phyloP scores from a whole-genome alignment of 2,888 invertebrate species.

The Tetragonisca angustula region DNA sequence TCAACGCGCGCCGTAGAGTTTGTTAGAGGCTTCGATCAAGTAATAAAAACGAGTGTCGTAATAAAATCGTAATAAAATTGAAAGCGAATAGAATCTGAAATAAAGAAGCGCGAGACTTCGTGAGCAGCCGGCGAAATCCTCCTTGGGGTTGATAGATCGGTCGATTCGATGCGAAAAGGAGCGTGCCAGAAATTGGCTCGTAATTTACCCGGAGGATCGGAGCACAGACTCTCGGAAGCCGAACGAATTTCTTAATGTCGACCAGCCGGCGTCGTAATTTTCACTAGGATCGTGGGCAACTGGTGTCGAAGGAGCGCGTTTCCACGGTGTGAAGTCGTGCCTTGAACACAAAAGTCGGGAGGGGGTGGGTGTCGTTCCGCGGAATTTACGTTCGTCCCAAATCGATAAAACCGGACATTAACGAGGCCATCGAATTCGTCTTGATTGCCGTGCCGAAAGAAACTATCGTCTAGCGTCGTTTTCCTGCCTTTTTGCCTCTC shows the following conservation, averaged over 20 bases:
- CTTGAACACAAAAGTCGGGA: conserved; percentile 25
- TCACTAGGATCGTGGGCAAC: conserved; percentile 38
- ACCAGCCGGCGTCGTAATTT: conserved; percentile 65
- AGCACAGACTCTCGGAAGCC: conserved; percentile 55
- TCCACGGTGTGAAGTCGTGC: conserved; percentile 17
- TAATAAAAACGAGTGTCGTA: too few relatives aligned
- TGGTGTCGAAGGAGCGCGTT: conserved; percentile 62
- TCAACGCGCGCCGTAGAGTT: too few relatives aligned
- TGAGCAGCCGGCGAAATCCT: too few relatives aligned
- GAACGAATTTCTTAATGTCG: conserved; percentile 66
- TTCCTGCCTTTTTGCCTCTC: not conserved
- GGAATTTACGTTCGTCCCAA: conserved; percentile 73
- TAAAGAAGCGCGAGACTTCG: too few relatives aligned
- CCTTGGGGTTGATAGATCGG: conserved; percentile 15
- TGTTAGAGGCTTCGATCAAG: too few relatives aligned
- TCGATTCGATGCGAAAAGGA: conserved; percentile 18
- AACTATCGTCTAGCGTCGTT: conserved; percentile 52
- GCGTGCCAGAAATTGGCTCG: conserved; percentile 59
- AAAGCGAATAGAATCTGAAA: too few relatives aligned
- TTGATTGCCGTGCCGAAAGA: conserved; percentile 75
- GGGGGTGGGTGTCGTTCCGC: conserved; percentile 41
- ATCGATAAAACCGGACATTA: conserved; percentile 81
- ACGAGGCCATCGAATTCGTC: conserved; percentile 81
- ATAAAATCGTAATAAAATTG: too few relatives aligned
- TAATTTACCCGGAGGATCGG: conserved; percentile 56